A percentile compares a stretch with the other conserved stretches of the same genome.
phyloP scores from a whole-genome alignment of 1,140 invertebrate genomes.

The Triops cancriformis region DNA sequence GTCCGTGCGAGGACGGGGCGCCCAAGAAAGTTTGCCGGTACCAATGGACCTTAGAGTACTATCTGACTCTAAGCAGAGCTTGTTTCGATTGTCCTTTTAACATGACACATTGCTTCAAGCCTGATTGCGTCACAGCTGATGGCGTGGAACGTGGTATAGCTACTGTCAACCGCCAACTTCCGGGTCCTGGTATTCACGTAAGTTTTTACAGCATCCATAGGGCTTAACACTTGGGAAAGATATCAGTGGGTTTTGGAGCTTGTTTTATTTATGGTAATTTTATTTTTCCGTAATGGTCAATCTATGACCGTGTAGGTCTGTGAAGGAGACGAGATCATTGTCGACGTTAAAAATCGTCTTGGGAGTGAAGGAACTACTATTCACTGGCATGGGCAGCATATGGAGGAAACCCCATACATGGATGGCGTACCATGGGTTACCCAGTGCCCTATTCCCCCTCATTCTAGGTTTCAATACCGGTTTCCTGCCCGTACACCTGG shows the following conservation, averaged over 20 bases:
- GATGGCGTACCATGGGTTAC: slow-evolving; percentile 30
- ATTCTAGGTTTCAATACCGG: slow-evolving; percentile 30
- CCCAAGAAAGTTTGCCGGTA: slow-evolving; percentile 57
- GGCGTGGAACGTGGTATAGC: slow-evolving; percentile 34
- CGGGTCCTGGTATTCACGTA: slow-evolving; percentile 38
- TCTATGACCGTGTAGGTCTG: slow-evolving; percentile 34
- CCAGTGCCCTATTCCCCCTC: slow-evolving; percentile 24
- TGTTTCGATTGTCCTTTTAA: slow-evolving; percentile 38
- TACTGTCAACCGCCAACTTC: slow-evolving; percentile 37
- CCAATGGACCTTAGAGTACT: slow-evolving; percentile 62
- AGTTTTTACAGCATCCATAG: background rate
- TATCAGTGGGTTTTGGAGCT: no score
- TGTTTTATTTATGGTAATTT: no score
- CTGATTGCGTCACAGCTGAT: slow-evolving; percentile 38
- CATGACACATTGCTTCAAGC: slow-evolving; percentile 35
- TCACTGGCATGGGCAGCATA: slow-evolving; percentile 44
- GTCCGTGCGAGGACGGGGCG: slow-evolving; percentile 62
- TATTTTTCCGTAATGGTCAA: no score
- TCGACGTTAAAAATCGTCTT: slow-evolving; percentile 42
- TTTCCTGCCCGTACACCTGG: slow-evolving; percentile 45
- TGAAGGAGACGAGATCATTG: slow-evolving; percentile 42
- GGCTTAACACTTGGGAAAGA: no score
- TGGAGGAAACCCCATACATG: slow-evolving; percentile 38
- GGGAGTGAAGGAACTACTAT: slow-evolving; percentile 40
- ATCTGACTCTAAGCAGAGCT: slow-evolving; percentile 60